Base-by-base conservation (phyloP, 1,140 invertebrate species). In the Aphis gossypii region DNA sequence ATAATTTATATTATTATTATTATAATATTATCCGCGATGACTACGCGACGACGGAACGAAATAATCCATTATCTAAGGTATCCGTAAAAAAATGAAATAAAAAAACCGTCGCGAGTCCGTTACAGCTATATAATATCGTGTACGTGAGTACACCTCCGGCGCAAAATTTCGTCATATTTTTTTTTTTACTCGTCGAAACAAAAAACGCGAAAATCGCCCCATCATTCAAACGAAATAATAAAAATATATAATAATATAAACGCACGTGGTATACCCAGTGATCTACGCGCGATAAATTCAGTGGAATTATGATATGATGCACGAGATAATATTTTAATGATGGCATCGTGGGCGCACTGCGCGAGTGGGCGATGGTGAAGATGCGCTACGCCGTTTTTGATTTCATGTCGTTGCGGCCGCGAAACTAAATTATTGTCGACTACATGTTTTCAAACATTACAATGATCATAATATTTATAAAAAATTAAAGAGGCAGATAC, bases 1-100 rank as follows among this genome's bases (percentile, higher is more conserved):
- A 83, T 83, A 38, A 83, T 83, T 83, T 83, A 38, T 83, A 83
- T 83, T 76, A 76, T 76, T 51, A 51, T 51, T 76, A 76, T 68
- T 68, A 60, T 60, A 25, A 60, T 68, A 30, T 68, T 76, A 76
- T 76, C 60, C 30, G 60, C 60, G 56, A 60, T 60, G 56, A 60
- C 56, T 60, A 30, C 56, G n/a, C 35, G 35, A 41, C 82, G 82
- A 41, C 35, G n/a, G 35, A 41, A 83, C 82, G 35, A 41, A 83
- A 83, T 83, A 38, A 83, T 38, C 38, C 38, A 83, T 83, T 83
- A 83, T 83, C 35, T 35, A 30, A 83, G n/a, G 21, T 35, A 30
- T 83, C 82, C 35, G 35, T 83, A 83, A 83, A 83, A 46, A 83
- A 83, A 83, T 21, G 60, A 76, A 76, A 76, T 76, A 76, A 76